Conservation (phyloP, 2,113 vertebrate species). For the Bubo scandiacus region DNA sequence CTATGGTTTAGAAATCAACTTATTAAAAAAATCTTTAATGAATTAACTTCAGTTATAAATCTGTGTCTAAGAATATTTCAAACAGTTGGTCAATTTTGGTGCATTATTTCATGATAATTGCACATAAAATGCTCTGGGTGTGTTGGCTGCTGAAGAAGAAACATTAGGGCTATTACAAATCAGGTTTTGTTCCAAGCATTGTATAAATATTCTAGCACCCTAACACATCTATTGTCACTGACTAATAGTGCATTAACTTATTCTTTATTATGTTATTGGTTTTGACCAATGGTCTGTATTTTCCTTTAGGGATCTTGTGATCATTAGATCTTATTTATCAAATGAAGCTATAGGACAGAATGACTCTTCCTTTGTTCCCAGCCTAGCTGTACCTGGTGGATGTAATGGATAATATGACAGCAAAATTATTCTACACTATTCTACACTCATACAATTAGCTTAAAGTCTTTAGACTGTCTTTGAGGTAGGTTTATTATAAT, state of each 20-base stretch:
- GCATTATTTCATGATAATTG: conserved; percentile 55
- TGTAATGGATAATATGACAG: neutral
- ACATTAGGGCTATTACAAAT: conserved; percentile 8
- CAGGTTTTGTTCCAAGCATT: neutral
- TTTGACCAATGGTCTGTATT: neutral
- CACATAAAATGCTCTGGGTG: conserved; percentile 24
- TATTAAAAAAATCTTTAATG: conserved; percentile 25
- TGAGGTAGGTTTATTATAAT: neutral
- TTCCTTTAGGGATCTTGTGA: neutral
- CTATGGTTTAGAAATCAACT: conserved; percentile 18
- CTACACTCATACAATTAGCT: neutral
- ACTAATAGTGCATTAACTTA: neutral
- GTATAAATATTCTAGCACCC: neutral
- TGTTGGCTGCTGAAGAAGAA: conserved; percentile 31
- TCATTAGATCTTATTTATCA: neutral
- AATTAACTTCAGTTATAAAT: conserved; percentile 55
- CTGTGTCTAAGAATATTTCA: conserved; percentile 14
- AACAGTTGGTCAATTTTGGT: conserved; percentile 55
- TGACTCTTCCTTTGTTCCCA: neutral
- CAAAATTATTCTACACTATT: neutral
- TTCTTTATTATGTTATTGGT: neutral
- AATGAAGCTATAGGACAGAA: neutral
- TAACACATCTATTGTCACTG: neutral
- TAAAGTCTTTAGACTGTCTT: neutral
- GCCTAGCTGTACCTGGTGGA: neutral